Percentiles rank a stretch among this genome's conserved stretches.
Evolutionary conservation across 2,113 vertebrate species (phyloP).

Genomic region (Xenopus laevis): DNA sequence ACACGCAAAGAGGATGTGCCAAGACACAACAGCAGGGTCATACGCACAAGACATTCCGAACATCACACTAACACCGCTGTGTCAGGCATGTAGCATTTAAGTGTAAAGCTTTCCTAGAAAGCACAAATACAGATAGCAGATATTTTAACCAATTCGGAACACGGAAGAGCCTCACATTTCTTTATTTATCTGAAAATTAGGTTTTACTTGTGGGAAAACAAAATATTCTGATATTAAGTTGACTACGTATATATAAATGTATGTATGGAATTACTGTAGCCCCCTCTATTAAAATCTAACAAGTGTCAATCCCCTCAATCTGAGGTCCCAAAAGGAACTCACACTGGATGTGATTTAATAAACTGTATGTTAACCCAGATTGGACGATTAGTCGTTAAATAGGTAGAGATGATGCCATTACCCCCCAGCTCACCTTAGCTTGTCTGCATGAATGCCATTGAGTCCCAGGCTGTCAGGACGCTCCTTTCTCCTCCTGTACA

Average conservation of each 20-base stretch:
- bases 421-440: conserved; percentile 72
- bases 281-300: too few species aligned
- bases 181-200: too few species aligned
- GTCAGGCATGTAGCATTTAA: neutral
- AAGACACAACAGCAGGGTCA: conserved; percentile 7
- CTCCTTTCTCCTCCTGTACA: conserved; percentile 87
- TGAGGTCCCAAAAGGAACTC: too few species aligned
- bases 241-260: too few species aligned
- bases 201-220: too few species aligned
- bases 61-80: conserved; percentile 5
- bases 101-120: neutral
- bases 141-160: neutral
- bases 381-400: too few species aligned
- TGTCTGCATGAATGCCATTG: conserved; percentile 60
- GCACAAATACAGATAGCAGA: neutral
- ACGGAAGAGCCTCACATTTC: neutral
- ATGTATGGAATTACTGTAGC: too few species aligned
- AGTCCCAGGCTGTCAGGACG: conserved; percentile 80
- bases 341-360: too few species aligned
- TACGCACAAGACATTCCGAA: conserved; percentile 1
- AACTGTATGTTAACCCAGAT: too few species aligned
- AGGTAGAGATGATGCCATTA: too few species aligned
- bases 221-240: too few species aligned
- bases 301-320: too few species aligned
- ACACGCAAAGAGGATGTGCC: conserved; percentile 3